Evolutionary conservation across 2,797 vertebrate species (phyloP).

Genomic region (Acanthurus tractus): DNA sequence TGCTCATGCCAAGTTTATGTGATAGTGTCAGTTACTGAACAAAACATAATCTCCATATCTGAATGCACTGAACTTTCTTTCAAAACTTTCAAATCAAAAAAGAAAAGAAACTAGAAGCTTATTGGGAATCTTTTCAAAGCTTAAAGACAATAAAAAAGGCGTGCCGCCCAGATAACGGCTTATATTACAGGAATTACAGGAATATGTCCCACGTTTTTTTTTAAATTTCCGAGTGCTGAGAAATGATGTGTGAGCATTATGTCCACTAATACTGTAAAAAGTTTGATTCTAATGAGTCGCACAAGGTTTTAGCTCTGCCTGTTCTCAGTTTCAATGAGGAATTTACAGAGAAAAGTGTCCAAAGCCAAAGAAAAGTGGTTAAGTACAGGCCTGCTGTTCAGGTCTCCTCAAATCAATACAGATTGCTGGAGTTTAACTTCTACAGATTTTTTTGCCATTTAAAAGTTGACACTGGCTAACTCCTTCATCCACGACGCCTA

Average conservation of each 20-base stretch:
- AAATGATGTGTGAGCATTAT: conserved; percentile 23
- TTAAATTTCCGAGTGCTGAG: conserved; percentile 2
- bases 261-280: conserved; percentile 26
- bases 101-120: conserved; percentile 51
- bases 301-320: conserved; percentile 6
- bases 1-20: conserved; percentile 41
- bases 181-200: conserved; percentile 47
- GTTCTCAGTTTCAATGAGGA: conserved; percentile 17
- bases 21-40: conserved; percentile 18
- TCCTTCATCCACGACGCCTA: conserved; percentile 16
- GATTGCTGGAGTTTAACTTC: conserved; percentile 24
- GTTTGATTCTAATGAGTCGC: conserved; percentile 26
- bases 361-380: conserved; percentile 34
- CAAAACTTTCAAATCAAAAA: background rate
- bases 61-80: conserved; percentile 11
- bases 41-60: conserved; percentile 32
- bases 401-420: conserved; percentile 24
- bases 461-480: conserved; percentile 8
- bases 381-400: conserved; percentile 26
- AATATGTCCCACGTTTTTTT: conserved; percentile 14
- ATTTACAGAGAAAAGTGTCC: conserved; percentile 34
- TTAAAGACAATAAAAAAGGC: conserved; percentile 50
- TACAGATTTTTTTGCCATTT: conserved; percentile 1
- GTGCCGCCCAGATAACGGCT: conserved; percentile 23
- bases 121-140: conserved; percentile 36